Conservation (phyloP, 2,888 invertebrate species). For the Thymelicus acteon region DNA sequence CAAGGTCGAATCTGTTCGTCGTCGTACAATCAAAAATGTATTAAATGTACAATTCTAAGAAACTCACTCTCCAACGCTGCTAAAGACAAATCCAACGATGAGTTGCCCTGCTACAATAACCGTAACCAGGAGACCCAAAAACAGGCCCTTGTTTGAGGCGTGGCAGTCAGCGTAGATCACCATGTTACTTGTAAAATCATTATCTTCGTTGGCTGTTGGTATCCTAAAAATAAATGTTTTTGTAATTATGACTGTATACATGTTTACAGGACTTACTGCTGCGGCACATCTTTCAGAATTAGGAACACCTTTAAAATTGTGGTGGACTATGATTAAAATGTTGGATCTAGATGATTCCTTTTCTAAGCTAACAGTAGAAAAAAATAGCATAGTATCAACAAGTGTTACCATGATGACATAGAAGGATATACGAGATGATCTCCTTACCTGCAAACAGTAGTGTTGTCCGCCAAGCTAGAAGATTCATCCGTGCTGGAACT, state of each 20-base stretch:
- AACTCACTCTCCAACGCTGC: slow-evolving; percentile 81
- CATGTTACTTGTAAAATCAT: slow-evolving; percentile 82
- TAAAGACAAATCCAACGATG: slow-evolving; percentile 76
- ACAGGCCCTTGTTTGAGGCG: slow-evolving; percentile 90
- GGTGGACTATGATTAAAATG: neutral
- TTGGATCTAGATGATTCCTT: neutral
- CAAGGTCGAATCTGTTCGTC: too few relatives aligned
- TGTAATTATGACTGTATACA: neutral
- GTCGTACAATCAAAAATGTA: too few relatives aligned
- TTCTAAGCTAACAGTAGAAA: too few relatives aligned
- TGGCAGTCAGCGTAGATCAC: slow-evolving; percentile 90
- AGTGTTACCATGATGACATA: too few relatives aligned
- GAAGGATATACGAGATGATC: too few relatives aligned
- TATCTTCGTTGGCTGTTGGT: slow-evolving; percentile 76
- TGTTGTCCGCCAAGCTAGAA: slow-evolving; percentile 62
- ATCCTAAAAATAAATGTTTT: slow-evolving; percentile 54
- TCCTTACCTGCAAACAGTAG: slow-evolving; percentile 69
- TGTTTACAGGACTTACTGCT: too few relatives aligned
- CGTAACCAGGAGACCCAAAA: slow-evolving; percentile 87
- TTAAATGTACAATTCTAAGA: slow-evolving; percentile 37
- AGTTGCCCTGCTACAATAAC: slow-evolving; percentile 77
- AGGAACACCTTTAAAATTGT: too few relatives aligned
- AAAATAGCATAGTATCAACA: too few relatives aligned
- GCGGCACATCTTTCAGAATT: too few relatives aligned
- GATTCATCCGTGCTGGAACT: slow-evolving; percentile 54